Evolutionary conservation across 2,888 invertebrate species (phyloP).

Genomic region (Danaus chrysippus): DNA sequence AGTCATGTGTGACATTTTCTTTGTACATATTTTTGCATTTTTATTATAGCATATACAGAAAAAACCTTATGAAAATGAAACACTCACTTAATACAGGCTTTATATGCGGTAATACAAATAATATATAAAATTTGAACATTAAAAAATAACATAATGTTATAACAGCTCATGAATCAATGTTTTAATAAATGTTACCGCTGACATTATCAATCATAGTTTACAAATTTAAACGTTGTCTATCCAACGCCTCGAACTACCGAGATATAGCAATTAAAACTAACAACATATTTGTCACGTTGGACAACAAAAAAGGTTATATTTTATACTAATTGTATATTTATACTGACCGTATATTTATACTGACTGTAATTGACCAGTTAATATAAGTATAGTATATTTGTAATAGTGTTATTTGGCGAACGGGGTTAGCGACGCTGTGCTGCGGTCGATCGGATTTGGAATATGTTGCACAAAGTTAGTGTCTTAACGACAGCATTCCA

Average conservation of each 20-base stretch:
- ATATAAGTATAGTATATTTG: slow-evolving; percentile 25
- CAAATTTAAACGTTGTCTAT: slow-evolving; percentile 26
- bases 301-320: slow-evolving; percentile 7
- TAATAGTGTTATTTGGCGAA: slow-evolving; percentile 40
- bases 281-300: slow-evolving; percentile 14
- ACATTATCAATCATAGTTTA: slow-evolving; percentile 32
- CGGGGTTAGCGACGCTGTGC: slow-evolving; percentile 42
- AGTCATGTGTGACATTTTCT: background rate
- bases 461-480: slow-evolving; percentile 67
- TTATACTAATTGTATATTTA: background rate
- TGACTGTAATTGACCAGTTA: background rate
- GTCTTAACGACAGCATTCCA: slow-evolving; percentile 62
- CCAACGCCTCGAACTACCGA: slow-evolving; percentile 17
- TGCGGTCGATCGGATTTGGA: slow-evolving; percentile 43
- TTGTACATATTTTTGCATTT: slow-evolving; percentile 3
- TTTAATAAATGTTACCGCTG: slow-evolving; percentile 24
- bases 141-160: slow-evolving; percentile 13
- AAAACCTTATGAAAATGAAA: background rate
- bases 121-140: slow-evolving; percentile 1
- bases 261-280: slow-evolving; percentile 17
- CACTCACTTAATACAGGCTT: background rate
- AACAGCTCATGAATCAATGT: slow-evolving; percentile 24
- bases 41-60: background rate
- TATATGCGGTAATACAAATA: background rate
- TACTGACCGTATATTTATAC: background rate